phyloP scores from a whole-genome alignment of 2,113 vertebrate genomes.

The Mirza zaza region DNA sequence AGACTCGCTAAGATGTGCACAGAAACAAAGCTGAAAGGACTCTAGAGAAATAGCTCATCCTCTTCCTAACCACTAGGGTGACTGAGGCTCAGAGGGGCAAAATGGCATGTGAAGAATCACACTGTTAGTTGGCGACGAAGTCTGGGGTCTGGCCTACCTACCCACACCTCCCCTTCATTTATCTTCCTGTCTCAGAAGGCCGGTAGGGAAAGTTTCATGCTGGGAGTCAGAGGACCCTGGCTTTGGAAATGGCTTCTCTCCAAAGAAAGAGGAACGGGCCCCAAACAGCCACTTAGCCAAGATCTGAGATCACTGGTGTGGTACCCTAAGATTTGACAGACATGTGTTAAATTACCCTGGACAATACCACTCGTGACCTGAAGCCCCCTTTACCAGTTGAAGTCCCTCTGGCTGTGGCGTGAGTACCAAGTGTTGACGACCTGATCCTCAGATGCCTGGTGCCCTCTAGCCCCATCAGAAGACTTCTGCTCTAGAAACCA shows the following conservation, averaged over 20 bases:
- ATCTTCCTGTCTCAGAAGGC: background rate
- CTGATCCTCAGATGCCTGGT: background rate
- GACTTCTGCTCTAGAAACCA: background rate
- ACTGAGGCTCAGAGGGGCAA: background rate
- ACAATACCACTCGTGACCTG: background rate
- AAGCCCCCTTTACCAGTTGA: background rate
- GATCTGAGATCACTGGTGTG: background rate
- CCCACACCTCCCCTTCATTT: background rate
- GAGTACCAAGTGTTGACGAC: background rate
- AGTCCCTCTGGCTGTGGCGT: background rate
- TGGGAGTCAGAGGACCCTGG: background rate
- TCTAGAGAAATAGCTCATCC: background rate
- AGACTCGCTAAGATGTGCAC: background rate
- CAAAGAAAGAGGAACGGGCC: background rate
- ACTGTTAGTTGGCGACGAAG: background rate
- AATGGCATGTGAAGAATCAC: background rate
- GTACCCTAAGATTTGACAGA: background rate
- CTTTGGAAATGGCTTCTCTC: background rate
- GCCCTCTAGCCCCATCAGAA: background rate
- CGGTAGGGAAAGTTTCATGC: background rate
- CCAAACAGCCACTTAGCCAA: background rate
- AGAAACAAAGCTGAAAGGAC: background rate
- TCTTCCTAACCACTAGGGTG: background rate
- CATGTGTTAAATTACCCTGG: background rate
- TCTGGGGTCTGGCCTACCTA: background rate